These are phyloP conservation scores for Polyergus mexicanus DNA, from an alignment of 1,140 invertebrate species.

Conservation along the genomic window DNA sequence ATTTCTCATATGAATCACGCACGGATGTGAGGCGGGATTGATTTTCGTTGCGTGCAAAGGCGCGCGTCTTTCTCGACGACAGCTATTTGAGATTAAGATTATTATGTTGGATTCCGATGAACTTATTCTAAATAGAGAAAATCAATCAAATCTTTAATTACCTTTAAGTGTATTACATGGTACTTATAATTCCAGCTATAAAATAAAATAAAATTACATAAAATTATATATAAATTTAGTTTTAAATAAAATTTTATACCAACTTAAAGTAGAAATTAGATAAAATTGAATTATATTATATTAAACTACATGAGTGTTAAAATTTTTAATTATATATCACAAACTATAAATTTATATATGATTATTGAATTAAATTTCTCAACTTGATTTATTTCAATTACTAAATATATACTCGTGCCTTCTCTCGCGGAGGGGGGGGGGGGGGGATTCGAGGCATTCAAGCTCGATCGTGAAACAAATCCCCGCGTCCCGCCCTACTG, in stretches of 20 bases:
- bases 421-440: too few relatives aligned
- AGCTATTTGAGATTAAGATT: conserved; percentile 20
- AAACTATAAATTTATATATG: not conserved
- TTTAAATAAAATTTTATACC: not conserved
- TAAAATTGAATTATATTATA: not conserved
- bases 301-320: not conserved
- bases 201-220: not conserved
- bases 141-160: not conserved
- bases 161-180: not conserved
- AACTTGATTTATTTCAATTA: conserved; percentile 25
- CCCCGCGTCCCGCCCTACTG: conserved; percentile 32
- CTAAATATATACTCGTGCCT: not conserved
- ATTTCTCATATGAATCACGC: conserved; percentile 66
- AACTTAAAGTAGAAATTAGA: not conserved
- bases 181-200: not conserved
- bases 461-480: conserved; percentile 57
- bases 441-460: conserved; percentile 30
- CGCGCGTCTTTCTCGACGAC: conserved; percentile 49
- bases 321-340: not conserved
- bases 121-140: not conserved
- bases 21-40: conserved; percentile 41
- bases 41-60: conserved; percentile 61
- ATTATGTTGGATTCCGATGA: not conserved
- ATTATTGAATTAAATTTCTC: not conserved
- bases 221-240: not conserved